phyloP scores from a whole-genome alignment of 2,797 vertebrate genomes.

The Neoniphon sammara region DNA sequence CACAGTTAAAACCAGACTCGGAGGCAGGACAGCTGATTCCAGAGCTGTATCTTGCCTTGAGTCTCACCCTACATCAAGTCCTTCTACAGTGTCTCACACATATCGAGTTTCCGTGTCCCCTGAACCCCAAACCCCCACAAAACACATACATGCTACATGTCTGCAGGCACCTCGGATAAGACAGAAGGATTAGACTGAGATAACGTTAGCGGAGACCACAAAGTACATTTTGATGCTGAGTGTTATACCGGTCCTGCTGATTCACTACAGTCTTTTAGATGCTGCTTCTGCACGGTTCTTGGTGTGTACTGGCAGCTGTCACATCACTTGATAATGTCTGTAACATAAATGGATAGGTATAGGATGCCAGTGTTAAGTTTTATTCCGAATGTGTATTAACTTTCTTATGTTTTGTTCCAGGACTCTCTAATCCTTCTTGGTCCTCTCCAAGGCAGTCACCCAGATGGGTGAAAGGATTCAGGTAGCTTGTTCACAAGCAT shows the following conservation, averaged over 20 bases:
- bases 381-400: slow-evolving; percentile 32
- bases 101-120: slow-evolving; percentile 47
- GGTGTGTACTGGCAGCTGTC: slow-evolving; percentile 34
- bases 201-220: slow-evolving; percentile 73
- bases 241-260: slow-evolving; percentile 55
- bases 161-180: slow-evolving; percentile 83
- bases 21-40: slow-evolving; percentile 6
- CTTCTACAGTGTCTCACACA: slow-evolving; percentile 45
- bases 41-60: slow-evolving; percentile 8
- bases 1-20: slow-evolving; percentile 2
- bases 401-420: slow-evolving; percentile 37
- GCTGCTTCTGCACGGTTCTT: neutral
- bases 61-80: slow-evolving; percentile 31
- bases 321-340: slow-evolving; percentile 54
- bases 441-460: slow-evolving; percentile 69
- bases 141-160: slow-evolving; percentile 88
- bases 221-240: slow-evolving; percentile 73
- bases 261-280: slow-evolving; percentile 56
- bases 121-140: slow-evolving; percentile 47
- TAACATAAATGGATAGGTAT: slow-evolving; percentile 47
- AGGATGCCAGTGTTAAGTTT: slow-evolving; percentile 37
- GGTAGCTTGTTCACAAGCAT: slow-evolving; percentile 50
- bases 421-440: slow-evolving; percentile 65
- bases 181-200: slow-evolving; percentile 79
- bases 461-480: slow-evolving; percentile 48